Percentiles rank a stretch among this genome's conserved stretches.
These are phyloP conservation scores for Noctua pronuba DNA, from an alignment of 2,888 invertebrate species.

Conservation along the genomic window DNA sequence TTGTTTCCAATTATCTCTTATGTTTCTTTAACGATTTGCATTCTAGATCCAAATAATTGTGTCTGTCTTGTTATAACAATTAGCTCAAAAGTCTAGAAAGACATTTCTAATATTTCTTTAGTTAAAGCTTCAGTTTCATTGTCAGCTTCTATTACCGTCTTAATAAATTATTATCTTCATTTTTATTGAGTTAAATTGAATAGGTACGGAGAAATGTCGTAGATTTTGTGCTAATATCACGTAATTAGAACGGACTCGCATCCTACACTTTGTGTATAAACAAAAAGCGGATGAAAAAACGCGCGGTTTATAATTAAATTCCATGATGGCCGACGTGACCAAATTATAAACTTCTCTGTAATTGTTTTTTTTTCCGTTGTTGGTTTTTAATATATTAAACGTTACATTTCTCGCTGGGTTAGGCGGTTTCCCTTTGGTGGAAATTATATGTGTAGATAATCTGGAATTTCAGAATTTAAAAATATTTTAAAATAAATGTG, in stretches of 20 bases:
- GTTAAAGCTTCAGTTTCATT: neutral
- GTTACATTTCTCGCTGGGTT: slow-evolving; percentile 40
- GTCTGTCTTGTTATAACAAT: neutral
- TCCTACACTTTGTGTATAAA: slow-evolving; percentile 46
- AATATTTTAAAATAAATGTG: neutral
- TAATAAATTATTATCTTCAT: neutral
- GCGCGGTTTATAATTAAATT: slow-evolving; percentile 69
- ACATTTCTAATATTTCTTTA: neutral
- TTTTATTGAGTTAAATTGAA: neutral
- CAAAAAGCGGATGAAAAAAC: slow-evolving; percentile 64
- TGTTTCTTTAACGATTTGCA: neutral
- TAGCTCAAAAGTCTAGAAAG: neutral
- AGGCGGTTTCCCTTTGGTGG: slow-evolving; percentile 13
- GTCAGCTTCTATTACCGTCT: neutral
- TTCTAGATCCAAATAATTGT: neutral
- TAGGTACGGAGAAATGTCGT: neutral
- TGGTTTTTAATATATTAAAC: slow-evolving; percentile 71
- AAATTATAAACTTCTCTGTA: slow-evolving; percentile 67
- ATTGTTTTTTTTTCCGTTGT: slow-evolving; percentile 71
- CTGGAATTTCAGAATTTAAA: neutral
- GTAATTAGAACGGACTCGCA: slow-evolving; percentile 42
- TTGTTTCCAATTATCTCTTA: neutral
- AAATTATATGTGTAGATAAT: neutral
- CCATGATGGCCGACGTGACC: slow-evolving; percentile 67
- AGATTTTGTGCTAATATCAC: slow-evolving; percentile 25